A percentile compares a stretch with the other conserved stretches of the same genome.
These are phyloP conservation scores for Coelinius sp. DNA, from an alignment of 2,888 invertebrate species.

Conservation along the genomic window DNA sequence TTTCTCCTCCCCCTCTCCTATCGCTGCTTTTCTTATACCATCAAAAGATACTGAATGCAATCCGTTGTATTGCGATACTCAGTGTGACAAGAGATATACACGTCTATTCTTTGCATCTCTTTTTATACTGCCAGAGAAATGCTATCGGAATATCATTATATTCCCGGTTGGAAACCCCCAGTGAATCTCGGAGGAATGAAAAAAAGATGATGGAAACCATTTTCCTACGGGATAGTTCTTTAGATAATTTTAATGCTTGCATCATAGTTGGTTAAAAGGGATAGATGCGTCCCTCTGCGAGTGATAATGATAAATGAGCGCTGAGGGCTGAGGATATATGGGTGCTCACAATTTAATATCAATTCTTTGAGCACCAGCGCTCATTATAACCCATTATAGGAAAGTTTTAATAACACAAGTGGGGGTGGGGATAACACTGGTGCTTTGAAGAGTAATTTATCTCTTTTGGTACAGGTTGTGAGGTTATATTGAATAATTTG, in stretches of 20 bases:
- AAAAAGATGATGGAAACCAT: conserved; percentile 15
- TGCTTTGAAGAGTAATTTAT: not conserved
- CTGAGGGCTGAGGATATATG: conserved; percentile 45
- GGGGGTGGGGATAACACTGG: conserved; percentile 33
- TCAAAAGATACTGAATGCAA: conserved; percentile 27
- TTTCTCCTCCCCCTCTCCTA: conserved; percentile 16
- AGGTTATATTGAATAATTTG: not conserved
- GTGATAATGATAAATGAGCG: conserved; percentile 62
- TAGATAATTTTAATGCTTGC: conserved; percentile 29
- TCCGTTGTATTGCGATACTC: conserved; percentile 24
- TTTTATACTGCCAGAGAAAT: not conserved
- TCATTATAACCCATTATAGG: conserved; percentile 65
- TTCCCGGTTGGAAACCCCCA: conserved; percentile 41
- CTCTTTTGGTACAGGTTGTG: not conserved
- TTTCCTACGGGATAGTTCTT: not conserved
- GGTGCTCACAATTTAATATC: conserved; percentile 62
- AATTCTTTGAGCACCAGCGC: conserved; percentile 57
- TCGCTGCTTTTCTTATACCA: conserved; percentile 25
- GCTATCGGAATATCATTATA: conserved; percentile 12
- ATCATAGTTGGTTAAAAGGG: conserved; percentile 41
- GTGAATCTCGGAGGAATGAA: conserved; percentile 44
- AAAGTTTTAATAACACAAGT: conserved; percentile 64
- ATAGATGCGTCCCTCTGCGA: conserved; percentile 40
- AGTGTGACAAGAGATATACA: conserved; percentile 23
- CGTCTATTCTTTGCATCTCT: conserved; percentile 5